Base-by-base conservation (phyloP, 2,888 invertebrate species). In the Gymnosoma rotundatum region DNA sequence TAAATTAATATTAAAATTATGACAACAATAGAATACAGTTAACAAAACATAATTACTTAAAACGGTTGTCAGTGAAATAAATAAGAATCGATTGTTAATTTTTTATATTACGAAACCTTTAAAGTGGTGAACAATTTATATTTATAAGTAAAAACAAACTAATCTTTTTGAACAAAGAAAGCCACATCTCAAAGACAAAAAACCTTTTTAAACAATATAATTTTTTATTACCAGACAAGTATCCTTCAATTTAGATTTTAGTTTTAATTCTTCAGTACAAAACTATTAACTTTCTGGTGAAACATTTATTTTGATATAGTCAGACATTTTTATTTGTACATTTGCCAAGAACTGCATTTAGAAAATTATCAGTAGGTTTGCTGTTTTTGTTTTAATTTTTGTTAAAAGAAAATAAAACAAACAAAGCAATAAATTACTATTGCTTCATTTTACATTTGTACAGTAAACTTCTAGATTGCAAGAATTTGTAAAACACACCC, bases 281-380 rank as follows among this genome's bases (percentile, higher is more conserved):
- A 72, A 32, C 60, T 32, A 61, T 61, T 72, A 72, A 72, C 38
- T 25, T 54, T 64, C 32, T 56, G 9, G 36, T 25, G 61, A 61
- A 50, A 54, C 8, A 60, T 61, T 61, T 76, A 36, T 63, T 38
- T 48, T 50, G 32, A 64, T 48, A 61, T 54, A 63, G 74, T 54
- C 54, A 54, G 61, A 20, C 38, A 69, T 45, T 50, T 60, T 61
- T 32, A 12, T 58, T 81, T 70, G 64, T 64, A 58, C 42, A 52
- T 58, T 52, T 76, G 76, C 82, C 82, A 82, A 82, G 70, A 76
- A 12, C 12, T 70, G 64, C 75, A 76, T 82, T 81, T 66, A 48
- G 50, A 45, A 64, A 64, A 81, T 75, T 80, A 63, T 63, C 45
- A 42, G 64, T 48, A n/a, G n/a, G n/a, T n/a, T n/a, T n/a, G n/a